Evolutionary conservation across 2,888 invertebrate species (phyloP).

Genomic region (Ctenicera cuprea): DNA sequence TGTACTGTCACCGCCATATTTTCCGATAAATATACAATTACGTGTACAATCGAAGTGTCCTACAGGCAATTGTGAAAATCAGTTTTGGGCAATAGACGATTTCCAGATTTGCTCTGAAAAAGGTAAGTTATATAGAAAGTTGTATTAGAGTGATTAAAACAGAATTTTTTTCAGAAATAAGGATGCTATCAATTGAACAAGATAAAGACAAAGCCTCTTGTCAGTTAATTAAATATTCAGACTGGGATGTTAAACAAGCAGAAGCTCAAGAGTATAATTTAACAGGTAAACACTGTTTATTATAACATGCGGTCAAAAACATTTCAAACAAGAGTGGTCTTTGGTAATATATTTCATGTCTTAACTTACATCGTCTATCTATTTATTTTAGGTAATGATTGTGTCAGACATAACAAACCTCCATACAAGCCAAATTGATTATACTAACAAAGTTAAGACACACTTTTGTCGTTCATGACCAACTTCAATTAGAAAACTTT

Average conservation of each 20-base stretch:
- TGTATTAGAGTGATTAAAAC: background rate
- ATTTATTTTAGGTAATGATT: too few species aligned
- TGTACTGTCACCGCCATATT: background rate
- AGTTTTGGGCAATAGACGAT: slow-evolving; percentile 60
- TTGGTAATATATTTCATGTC: too few species aligned
- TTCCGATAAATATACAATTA: background rate
- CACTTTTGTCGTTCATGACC: too few species aligned
- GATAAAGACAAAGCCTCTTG: background rate
- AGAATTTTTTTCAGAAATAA: slow-evolving; percentile 32
- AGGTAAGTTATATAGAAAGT: slow-evolving; percentile 31
- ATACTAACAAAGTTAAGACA: too few species aligned
- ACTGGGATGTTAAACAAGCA: background rate
- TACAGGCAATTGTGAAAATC: background rate
- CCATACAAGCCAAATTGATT: too few species aligned
- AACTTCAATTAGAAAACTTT: too few species aligned
- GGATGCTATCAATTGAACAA: background rate
- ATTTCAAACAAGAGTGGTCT: too few species aligned
- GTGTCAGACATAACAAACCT: too few species aligned
- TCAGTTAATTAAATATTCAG: slow-evolving; percentile 16
- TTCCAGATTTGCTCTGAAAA: slow-evolving; percentile 56
- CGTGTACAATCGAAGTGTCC: background rate
- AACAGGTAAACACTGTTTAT: too few species aligned
- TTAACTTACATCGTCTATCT: too few species aligned
- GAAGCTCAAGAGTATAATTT: background rate
- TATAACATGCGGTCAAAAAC: too few species aligned